Evolutionary conservation across 1,140 invertebrate genomes (phyloP).

Genomic region (Drosophila nasuta): DNA sequence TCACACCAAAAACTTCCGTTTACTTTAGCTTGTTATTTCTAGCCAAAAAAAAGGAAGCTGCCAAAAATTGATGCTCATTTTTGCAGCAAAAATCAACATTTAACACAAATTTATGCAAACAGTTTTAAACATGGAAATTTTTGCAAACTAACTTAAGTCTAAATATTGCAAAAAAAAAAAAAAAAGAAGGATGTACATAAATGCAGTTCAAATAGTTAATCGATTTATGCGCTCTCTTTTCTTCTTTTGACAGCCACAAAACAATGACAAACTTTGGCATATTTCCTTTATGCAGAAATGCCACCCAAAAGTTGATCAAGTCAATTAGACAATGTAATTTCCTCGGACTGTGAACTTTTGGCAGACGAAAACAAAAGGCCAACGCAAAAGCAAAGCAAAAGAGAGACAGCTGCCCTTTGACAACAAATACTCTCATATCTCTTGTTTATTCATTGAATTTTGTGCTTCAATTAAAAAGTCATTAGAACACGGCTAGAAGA

Average conservation of each 20-base stretch:
- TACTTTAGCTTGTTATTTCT: not conserved
- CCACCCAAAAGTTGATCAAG: constrained; percentile 45
- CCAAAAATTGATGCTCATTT: not conserved
- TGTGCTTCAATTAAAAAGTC: constrained; percentile 77
- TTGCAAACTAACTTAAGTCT: not conserved
- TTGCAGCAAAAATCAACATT: not conserved
- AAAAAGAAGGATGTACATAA: not conserved
- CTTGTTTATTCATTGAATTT: constrained; percentile 78
- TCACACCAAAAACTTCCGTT: not conserved
- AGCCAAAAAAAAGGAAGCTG: not conserved
- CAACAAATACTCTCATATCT: constrained; percentile 50
- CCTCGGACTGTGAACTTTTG: constrained; percentile 49
- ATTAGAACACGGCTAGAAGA: constrained; percentile 53
- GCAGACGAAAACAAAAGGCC: constrained; percentile 12
- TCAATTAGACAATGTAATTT: constrained; percentile 72
- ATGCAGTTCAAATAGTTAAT: not conserved
- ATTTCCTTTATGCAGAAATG: constrained; percentile 54
- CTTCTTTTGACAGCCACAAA: not conserved
- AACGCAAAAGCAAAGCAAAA: constrained; percentile 12
- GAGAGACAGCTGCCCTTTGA: constrained; percentile 27
- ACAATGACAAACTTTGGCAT: constrained; percentile 42
- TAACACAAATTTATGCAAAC: not conserved
- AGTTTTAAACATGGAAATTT: not conserved
- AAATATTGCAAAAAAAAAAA: not conserved
- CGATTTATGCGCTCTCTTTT: not conserved